Base-by-base conservation (phyloP, 2,113 vertebrate species). In the Paradoxurus hermaphroditus region DNA sequence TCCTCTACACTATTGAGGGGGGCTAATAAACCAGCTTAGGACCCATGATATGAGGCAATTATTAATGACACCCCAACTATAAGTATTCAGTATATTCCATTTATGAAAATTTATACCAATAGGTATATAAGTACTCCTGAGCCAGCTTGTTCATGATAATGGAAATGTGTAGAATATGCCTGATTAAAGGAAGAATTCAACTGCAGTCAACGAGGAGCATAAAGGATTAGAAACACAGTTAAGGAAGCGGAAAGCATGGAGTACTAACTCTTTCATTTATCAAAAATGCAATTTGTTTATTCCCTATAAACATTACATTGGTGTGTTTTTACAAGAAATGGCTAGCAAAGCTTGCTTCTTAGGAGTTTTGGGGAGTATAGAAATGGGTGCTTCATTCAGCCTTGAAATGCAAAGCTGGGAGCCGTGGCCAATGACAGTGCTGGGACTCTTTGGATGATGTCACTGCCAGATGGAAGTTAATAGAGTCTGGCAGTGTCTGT, bases 51-150 rank as follows among this genome's bases (percentile, higher is more conserved):
- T 51, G 12, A 19, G 19, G 25, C 1, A 73, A 39, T 85, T 7
- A 81, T 73, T 77, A 68, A 63, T 89, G 53, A 67, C 19, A 70
- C 10, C 34, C 13, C 9, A 79, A 68, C 44, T 63, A 78, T 8
- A 62, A 78, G 56, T 36, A 46, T 79, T 94, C 46, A 86, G 68
- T 73, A 44, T 75, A 90, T 90, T 95, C 95, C 67, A 81, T 91
- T 73, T 77, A 82, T 49, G n/a, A 86, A 44, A n/a, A 92, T 59
- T 46, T 68, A 21, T 25, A 11, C 27, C 9, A 63, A 29, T 44
- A 70, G 88, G 34, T 75, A 7, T 62, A 39, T 72, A 56, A 75
- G 75, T 94, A 77, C 23, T 63, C 41, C 8, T 77, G 44, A 86
- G 39, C 4, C 25, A 83, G 41, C 78, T 27, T 68, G 2, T 84